phyloP scores from a whole-genome alignment of 2,888 invertebrate species.

The Phaonia tiefii region DNA sequence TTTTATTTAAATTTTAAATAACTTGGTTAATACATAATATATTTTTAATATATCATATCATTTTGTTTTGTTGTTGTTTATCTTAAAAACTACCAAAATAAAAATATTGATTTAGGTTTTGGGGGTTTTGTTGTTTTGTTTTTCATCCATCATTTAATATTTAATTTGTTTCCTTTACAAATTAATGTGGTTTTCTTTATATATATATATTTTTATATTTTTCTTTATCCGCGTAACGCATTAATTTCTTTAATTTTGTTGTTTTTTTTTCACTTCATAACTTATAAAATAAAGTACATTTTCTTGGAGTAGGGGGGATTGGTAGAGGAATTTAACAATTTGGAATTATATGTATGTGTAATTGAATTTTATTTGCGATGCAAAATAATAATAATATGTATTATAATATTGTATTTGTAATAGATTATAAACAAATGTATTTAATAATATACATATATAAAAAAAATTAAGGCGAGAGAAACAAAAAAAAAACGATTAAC shows the following conservation, averaged over 20 bases:
- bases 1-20: constrained; percentile 64
- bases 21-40: constrained; percentile 65
- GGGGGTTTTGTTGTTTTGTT: constrained; percentile 30
- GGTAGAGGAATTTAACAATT: constrained; percentile 23
- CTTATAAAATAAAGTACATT: constrained; percentile 55
- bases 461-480: constrained; percentile 18
- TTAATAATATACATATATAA: constrained; percentile 33
- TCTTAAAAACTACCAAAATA: constrained; percentile 63
- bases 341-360: no score
- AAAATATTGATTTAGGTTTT: constrained; percentile 64
- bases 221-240: constrained; percentile 51
- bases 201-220: constrained; percentile 35
- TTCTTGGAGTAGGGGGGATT: constrained; percentile 17
- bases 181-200: constrained; percentile 38
- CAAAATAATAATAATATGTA: constrained; percentile 17
- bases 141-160: constrained; percentile 53
- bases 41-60: constrained; percentile 66
- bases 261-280: constrained; percentile 52
- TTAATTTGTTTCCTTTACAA: constrained; percentile 45
- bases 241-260: constrained; percentile 28
- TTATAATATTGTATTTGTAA: constrained; percentile 26
- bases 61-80: constrained; percentile 47
- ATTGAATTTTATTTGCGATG: constrained; percentile 21
- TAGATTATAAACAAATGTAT: constrained; percentile 41
- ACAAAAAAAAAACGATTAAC: constrained; percentile 31